Base-by-base conservation (phyloP, 1,140 invertebrate species). In the Reticulitermes speratus region DNA sequence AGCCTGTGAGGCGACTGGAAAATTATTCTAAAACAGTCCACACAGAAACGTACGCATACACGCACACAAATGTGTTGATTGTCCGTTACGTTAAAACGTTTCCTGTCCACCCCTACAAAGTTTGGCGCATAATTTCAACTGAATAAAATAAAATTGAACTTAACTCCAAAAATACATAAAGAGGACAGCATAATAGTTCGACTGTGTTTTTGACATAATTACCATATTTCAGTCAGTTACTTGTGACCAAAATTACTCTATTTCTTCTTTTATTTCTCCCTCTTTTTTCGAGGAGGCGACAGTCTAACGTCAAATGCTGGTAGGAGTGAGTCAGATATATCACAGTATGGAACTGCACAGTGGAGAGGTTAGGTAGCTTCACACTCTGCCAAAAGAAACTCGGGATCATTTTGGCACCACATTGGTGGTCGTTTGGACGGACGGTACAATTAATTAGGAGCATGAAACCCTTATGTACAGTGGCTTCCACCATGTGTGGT, bases 371-470 rank as follows among this genome's bases (percentile, higher is more conserved):
- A 55, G 14, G 14, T 21, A 21, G 52, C 52, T 21, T 19, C 5
- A 75, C 65, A 11, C 25, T 75, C n/a, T 75, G 65, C 65, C 65
- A 75, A 75, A 75, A 75, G 65, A n/a, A 75, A 75, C 65, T 75
- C 6, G 25, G 65, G n/a, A 75, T n/a, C n/a, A 30, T 75, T 9
- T 75, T 30, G 65, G 65, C 65, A 75, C 25, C 65, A 75, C 65
- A 75, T 75, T 75, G 65, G 65, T 14, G 65, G 65, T 75, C 65
- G n/a, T 21, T 55, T 55, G 52, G 14, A 19, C 52, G n/a, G 2
- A 14, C 25, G 65, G 25, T 75, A 9, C 65, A 75, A 19, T 75
- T 75, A 75, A 75, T 75, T 75, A 75, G 65, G n/a, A 25, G 25
- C 25, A 25, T 1, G 65, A 30, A 30, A 11, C 14, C 65, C 65